Percentiles rank a stretch among this genome's conserved stretches.
These are phyloP conservation scores for Tachycineta bicolor DNA, from an alignment of 2,113 vertebrate species.

Conservation along the genomic window DNA sequence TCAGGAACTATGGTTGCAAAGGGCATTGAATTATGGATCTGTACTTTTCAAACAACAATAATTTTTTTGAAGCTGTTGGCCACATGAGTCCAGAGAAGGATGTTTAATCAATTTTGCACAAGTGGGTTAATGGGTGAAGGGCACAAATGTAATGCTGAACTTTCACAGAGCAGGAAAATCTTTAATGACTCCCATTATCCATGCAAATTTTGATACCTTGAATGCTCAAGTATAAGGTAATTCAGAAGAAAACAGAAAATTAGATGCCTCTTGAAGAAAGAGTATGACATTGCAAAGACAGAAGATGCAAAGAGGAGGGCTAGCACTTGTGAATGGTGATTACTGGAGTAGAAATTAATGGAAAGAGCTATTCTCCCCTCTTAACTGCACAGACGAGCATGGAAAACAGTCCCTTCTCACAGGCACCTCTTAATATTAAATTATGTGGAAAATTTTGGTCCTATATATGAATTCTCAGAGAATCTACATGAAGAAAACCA, in stretches of 20 bases:
- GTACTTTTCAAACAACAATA: not conserved
- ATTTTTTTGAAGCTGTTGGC: not conserved
- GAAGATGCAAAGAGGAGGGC: not conserved
- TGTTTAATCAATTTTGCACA: not conserved
- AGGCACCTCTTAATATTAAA: not conserved
- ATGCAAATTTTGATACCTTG: not conserved
- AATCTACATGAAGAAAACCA: not conserved
- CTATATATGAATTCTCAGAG: not conserved
- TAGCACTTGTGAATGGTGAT: not conserved
- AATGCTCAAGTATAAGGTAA: not conserved
- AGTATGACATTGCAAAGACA: not conserved
- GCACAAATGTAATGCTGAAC: not conserved
- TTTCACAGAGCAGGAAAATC: not conserved
- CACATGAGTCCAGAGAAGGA: not conserved
- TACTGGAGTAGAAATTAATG: not conserved
- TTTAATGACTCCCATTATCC: not conserved
- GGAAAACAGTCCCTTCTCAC: not conserved
- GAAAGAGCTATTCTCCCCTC: not conserved
- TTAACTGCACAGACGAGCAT: not conserved
- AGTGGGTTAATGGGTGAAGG: not conserved
- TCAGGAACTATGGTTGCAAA: constrained; percentile 3
- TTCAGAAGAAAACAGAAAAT: not conserved
- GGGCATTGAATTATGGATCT: constrained; percentile 6
- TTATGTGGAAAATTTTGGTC: not conserved
- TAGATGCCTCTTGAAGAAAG: not conserved